phyloP scores from a whole-genome alignment of 2,888 invertebrate genomes.

The Apamea sordens region DNA sequence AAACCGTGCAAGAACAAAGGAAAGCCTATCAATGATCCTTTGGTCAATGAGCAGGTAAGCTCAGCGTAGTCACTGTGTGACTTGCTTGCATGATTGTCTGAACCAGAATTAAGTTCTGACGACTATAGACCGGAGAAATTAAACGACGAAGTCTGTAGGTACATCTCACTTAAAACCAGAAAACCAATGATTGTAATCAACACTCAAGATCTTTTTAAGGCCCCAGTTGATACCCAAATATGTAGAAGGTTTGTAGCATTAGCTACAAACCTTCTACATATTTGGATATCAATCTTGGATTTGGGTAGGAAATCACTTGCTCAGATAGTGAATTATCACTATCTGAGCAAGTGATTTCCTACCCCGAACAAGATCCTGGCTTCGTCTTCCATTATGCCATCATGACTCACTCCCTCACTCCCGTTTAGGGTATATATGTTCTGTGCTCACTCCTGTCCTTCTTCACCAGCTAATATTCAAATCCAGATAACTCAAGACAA shows the following conservation, averaged over 20 bases:
- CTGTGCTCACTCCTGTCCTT: not conserved
- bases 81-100: no score
- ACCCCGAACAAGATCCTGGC: not conserved
- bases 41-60: slow-evolving; percentile 78
- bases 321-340: no score
- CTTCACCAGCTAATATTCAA: not conserved
- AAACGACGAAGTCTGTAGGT: not conserved
- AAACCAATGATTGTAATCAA: not conserved
- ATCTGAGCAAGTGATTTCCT: not conserved
- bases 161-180: not conserved
- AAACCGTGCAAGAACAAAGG: slow-evolving; percentile 72
- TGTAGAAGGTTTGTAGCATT: no score
- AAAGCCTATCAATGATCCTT: slow-evolving; percentile 75
- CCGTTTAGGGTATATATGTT: no score
- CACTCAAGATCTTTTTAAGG: not conserved
- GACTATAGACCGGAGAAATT: not conserved
- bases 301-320: no score
- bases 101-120: not conserved
- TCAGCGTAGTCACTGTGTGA: not conserved
- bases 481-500: not conserved
- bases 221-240: not conserved
- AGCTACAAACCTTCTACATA: no score
- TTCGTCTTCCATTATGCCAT: not conserved
- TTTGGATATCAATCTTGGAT: no score
- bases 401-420: not conserved